Base-by-base conservation (phyloP, 37 sponge, comb jelly and placozoan genomes). In the Crambe crambe region DNA sequence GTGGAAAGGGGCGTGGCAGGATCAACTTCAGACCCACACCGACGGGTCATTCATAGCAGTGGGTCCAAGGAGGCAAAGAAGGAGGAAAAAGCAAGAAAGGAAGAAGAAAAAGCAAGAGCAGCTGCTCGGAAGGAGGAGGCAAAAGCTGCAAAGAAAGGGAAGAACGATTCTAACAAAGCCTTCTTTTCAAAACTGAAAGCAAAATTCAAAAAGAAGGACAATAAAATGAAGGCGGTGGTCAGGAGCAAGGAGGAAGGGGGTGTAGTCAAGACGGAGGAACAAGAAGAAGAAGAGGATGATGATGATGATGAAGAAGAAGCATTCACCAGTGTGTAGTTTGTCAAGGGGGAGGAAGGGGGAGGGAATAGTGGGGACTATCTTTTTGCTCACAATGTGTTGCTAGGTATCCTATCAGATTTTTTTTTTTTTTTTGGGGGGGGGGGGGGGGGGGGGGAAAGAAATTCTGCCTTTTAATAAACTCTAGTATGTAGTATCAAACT, bases 181-280 rank as follows among this genome's bases (percentile, higher is more conserved):
- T 80, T 90, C 67, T 90, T 89, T 68, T 61, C 89, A 23, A 72
- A 78, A 9, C 60, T 83, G 23, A 86, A 77, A 72, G 22, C 72
- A 34, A 85, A 72, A 42, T 23, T 82, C 39, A 91, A 89, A 51
- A 57, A 42, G 47, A 65, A 61, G 37, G 69, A 25, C 1, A 61
- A 47, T 22, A 32, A 68, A 37, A 68, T 37, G 12, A 56, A 54
- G 20, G 66, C 10, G 21, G 73, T 41, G 54, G 41, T 60, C 41
- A 37, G 57, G 65, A 31, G 25, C 18, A 34, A 37, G 66, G 42
- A 31, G 27, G 17, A 67, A 15, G 18, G 29, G 43, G 30, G 63
- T 62, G 6, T 18, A 23, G 6, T 20, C 15, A 30, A 30, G 25
- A 31, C 3, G 42, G 74, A 9, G 74, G 57, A n/a, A n/a, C 38